These are phyloP conservation scores for Manis crassicaudata DNA, from an alignment of 2,797 vertebrate genomes.

Conservation along the genomic window DNA sequence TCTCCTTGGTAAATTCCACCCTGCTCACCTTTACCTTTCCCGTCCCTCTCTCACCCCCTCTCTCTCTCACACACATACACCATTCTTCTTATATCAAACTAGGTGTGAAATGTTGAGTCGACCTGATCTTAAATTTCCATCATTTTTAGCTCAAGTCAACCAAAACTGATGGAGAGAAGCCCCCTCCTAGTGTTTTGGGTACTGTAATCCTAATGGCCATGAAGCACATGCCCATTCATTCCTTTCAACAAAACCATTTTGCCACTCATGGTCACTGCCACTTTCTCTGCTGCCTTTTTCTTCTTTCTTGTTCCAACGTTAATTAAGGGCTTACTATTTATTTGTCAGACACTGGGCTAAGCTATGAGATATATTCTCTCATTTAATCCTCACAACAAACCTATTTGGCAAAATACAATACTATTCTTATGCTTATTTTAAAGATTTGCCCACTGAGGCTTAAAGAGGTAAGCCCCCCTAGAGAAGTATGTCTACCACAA, in stretches of 20 bases:
- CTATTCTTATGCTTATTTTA: background rate
- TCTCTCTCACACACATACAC: background rate
- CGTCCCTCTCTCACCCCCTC: too few relatives aligned
- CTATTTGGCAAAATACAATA: background rate
- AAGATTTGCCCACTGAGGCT: background rate
- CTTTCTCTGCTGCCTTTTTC: background rate
- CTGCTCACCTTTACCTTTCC: background rate
- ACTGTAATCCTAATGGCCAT: background rate
- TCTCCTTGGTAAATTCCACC: background rate
- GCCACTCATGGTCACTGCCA: background rate
- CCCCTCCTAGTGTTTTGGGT: background rate
- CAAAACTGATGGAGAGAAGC: background rate
- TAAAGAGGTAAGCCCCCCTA: background rate
- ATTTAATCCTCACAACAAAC: background rate
- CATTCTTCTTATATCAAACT: background rate
- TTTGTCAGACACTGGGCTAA: background rate
- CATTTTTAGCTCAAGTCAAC: background rate
- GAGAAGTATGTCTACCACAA: background rate
- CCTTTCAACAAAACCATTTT: background rate
- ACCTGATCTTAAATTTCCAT: background rate
- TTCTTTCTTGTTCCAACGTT: background rate
- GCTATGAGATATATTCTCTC: background rate
- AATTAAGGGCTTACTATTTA: background rate
- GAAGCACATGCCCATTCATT: background rate
- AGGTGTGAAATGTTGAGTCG: background rate